Evolutionary conservation across 30 jellyfish, hydroid and myxozoan genomes (phyloP), one percentile per base, ranked within the genome.

Genomic region (Pelagia noctiluca): DNA sequence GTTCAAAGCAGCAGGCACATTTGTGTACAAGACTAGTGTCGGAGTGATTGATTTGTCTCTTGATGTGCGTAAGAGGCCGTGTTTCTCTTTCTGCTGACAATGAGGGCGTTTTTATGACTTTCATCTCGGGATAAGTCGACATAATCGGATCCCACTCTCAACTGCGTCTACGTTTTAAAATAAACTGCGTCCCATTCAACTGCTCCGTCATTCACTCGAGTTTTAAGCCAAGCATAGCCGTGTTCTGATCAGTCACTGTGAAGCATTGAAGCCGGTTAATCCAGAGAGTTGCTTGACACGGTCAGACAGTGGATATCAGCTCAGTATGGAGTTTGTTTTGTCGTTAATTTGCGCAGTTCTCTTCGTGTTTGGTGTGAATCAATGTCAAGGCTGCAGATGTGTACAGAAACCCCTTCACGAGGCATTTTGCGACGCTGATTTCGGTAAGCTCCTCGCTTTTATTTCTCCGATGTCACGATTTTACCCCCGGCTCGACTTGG

Each of bases 361-460:
- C 11, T 8, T 75, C 36, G 82, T 79, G 3, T 79, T 69, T 50
- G 30, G 62, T 21, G 95, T 42, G 35, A 29, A 52, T 52, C 68
- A 49, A 16, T 65, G 78, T 33, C 76, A 67, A 22, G 88, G 96
- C 8, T 93, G 98, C 57, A 87, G 84, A 67, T 93, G 98, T 62
- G 90, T 93, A 16, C 84, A 78, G 48, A 88, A 88, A 49, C 92
- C 98, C 19, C 62, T 93, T 28, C 98, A 93, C 64, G 97, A 93
- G 60, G 94, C 98, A 26, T 93, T 80, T 66, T 93, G 98, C 52
- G 96, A 93, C 71, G 95, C 98, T 7, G 98, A 93, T 78, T 93
- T 93, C 48, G 98, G 98, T 93, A 78, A 93, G 98, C 50, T n/a
- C n/a, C n/a, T n/a, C n/a, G n/a, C n/a, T n/a, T n/a, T n/a, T n/a